Percentiles rank a stretch among this genome's conserved stretches.
Evolutionary conservation across 2,888 invertebrate genomes (phyloP).

Genomic region (Drosophila anceps): DNA sequence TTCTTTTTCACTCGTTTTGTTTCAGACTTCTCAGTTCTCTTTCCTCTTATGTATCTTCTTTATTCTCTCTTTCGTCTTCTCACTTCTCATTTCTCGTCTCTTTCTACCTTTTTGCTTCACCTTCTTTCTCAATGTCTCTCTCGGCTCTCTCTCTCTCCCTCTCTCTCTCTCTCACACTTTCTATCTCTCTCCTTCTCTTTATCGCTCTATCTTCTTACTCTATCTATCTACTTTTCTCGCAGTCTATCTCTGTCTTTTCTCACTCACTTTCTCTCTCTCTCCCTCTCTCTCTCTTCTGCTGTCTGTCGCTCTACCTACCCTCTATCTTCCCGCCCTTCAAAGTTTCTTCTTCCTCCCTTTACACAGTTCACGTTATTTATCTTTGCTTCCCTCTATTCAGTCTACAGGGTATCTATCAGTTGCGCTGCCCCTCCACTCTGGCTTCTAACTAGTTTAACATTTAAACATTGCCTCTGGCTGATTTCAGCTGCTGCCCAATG

Average conservation of each 20-base stretch:
- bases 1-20: too few species aligned
- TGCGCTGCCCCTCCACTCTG: accelerated
- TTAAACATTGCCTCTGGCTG: conserved; percentile 29
- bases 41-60: background rate
- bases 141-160: background rate
- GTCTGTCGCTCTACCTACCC: too few species aligned
- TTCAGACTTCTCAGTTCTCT: too few species aligned
- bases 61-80: background rate
- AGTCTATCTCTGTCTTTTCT: background rate
- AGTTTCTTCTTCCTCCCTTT: background rate
- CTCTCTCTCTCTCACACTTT: background rate
- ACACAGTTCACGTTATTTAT: background rate
- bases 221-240: too few species aligned
- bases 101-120: background rate
- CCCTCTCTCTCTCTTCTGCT: background rate
- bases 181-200: background rate
- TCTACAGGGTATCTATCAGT: conserved; percentile 21
- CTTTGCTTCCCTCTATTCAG: background rate
- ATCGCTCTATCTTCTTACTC: background rate
- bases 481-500: conserved; percentile 35
- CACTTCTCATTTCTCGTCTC: background rate
- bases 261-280: background rate
- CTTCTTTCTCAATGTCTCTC: background rate
- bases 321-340: background rate
- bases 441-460: conserved; percentile 43